Conservation (phyloP, 2,888 invertebrate genomes). For the Drosophila mimetica region DNA sequence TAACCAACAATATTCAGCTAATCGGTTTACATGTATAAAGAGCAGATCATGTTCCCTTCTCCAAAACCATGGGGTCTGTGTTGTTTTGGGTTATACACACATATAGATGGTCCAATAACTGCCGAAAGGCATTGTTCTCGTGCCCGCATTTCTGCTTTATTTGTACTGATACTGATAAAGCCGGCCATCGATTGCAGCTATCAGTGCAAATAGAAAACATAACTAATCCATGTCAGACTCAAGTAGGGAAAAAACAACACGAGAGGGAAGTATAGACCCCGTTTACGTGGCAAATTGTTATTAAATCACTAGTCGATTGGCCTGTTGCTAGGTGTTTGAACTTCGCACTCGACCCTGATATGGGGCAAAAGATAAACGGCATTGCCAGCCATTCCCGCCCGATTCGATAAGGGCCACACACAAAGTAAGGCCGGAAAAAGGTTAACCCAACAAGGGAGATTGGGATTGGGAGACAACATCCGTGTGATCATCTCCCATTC, state of each 20-base stretch:
- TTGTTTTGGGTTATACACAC: background rate
- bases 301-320: slow-evolving; percentile 37
- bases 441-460: slow-evolving; percentile 9
- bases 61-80: background rate
- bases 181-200: slow-evolving; percentile 47
- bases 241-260: slow-evolving; percentile 26
- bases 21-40: slow-evolving; percentile 4
- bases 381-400: slow-evolving; percentile 2
- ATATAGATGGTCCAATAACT: slow-evolving; percentile 26
- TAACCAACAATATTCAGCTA: background rate
- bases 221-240: slow-evolving; percentile 62
- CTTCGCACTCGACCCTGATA: slow-evolving; percentile 48
- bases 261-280: background rate
- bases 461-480: background rate
- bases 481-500: slow-evolving; percentile 19
- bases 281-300: slow-evolving; percentile 30
- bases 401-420: slow-evolving; percentile 11
- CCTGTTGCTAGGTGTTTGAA: slow-evolving; percentile 45
- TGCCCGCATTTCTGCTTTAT: slow-evolving; percentile 10
- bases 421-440: slow-evolving; percentile 15
- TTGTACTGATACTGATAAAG: slow-evolving; percentile 28
- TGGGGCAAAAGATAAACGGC: slow-evolving; percentile 25
- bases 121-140: slow-evolving; percentile 22
- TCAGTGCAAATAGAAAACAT: slow-evolving; percentile 52
- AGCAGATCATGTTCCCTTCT: slow-evolving; percentile 3